phyloP scores from a whole-genome alignment of 2,797 vertebrate species.

The Buphagus erythrorhynchus region DNA sequence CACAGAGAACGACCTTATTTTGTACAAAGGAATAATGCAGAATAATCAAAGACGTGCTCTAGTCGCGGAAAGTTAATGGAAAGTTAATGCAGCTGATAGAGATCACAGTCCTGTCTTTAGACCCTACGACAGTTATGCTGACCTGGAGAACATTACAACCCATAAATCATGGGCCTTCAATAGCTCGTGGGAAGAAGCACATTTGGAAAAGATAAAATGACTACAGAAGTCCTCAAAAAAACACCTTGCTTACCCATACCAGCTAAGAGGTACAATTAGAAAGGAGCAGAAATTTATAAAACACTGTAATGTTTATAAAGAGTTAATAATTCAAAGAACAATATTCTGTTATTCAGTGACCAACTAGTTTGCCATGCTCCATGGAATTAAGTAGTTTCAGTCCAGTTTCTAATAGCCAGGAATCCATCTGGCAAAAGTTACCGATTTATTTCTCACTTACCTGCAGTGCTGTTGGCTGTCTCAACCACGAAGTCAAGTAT shows the following conservation, averaged over 20 bases:
- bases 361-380: neutral
- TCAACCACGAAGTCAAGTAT: neutral
- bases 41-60: neutral
- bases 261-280: neutral
- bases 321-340: constrained; percentile 19
- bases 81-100: constrained; percentile 50
- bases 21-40: constrained; percentile 40
- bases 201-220: neutral
- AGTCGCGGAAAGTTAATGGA: neutral
- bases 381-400: neutral
- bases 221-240: neutral
- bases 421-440: neutral
- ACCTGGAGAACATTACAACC: neutral
- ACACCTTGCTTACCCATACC: neutral
- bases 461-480: neutral
- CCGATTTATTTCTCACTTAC: neutral
- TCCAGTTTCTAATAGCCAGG: neutral
- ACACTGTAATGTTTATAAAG: neutral
- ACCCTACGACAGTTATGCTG: neutral
- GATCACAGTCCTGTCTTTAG: constrained; percentile 15
- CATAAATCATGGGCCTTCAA: neutral
- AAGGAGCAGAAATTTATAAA: neutral
- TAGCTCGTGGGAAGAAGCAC: neutral
- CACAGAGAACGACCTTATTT: constrained; percentile 19
- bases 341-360: neutral